phyloP scores from a whole-genome alignment of 1,140 invertebrate species.

The Drosophila pectinifera region DNA sequence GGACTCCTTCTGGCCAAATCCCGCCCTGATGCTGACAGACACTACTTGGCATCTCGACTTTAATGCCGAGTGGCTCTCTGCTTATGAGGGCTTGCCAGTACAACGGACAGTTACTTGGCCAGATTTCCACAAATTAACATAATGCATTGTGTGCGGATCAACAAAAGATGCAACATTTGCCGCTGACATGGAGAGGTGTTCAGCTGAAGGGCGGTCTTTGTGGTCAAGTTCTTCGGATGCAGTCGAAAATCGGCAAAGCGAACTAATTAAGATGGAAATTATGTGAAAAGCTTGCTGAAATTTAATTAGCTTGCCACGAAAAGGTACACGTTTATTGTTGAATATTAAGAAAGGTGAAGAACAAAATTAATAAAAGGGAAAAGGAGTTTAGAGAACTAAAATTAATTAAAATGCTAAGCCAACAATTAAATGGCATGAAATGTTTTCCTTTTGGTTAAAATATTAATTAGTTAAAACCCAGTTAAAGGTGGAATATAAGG shows the following conservation, averaged over 20 bases:
- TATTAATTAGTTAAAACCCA: too few relatives aligned
- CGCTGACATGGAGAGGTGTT: conserved; percentile 41
- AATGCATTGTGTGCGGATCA: conserved; percentile 44
- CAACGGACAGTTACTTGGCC: conserved; percentile 24
- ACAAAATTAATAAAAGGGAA: too few relatives aligned
- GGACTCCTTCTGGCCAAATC: conserved; percentile 33
- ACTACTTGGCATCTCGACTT: conserved; percentile 61
- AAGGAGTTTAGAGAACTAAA: too few relatives aligned
- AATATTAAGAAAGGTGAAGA: not conserved
- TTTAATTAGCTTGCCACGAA: not conserved
- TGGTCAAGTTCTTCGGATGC: conserved; percentile 25
- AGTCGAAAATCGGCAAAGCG: not conserved
- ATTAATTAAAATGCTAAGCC: not conserved
- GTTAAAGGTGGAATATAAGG: too few relatives aligned
- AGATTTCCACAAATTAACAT: conserved; percentile 45
- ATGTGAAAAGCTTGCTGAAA: not conserved
- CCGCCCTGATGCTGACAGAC: conserved; percentile 60
- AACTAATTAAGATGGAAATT: not conserved
- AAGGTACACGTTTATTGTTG: not conserved
- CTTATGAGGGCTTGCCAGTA: conserved; percentile 30
- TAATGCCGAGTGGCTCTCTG: conserved; percentile 59
- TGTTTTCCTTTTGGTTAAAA: too few relatives aligned
- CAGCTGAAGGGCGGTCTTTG: conserved; percentile 5
- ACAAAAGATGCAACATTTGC: conserved; percentile 46
- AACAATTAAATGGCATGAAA: too few relatives aligned